Conservation (phyloP, 2,113 vertebrate species). For the Campylomormyrus tamandua region DNA sequence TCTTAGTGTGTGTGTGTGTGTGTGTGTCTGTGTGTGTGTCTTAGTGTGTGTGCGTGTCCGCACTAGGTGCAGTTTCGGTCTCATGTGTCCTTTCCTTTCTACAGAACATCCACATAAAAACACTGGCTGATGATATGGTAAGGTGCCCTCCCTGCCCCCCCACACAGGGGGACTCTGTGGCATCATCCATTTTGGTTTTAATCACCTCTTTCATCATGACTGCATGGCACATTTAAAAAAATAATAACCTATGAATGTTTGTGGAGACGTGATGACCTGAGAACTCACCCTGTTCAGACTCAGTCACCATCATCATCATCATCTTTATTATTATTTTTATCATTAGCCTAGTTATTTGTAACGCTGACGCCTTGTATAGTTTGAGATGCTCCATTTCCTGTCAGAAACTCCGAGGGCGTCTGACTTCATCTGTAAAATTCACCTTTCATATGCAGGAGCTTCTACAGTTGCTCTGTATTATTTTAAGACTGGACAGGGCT, state of each 20-base stretch:
- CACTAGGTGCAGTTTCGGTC: conserved; percentile 54
- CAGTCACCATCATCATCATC: neutral
- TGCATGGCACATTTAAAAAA: conserved; percentile 39
- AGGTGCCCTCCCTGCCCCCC: conserved; percentile 57
- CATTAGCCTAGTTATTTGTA: neutral
- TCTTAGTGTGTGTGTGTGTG: conserved; percentile 1
- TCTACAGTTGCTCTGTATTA: neutral
- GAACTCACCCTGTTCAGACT: neutral
- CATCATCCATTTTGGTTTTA: conserved; percentile 50
- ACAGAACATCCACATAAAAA: conserved; percentile 99
- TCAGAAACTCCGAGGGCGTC: neutral
- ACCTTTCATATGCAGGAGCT: neutral
- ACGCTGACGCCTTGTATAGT: neutral
- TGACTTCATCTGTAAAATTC: neutral
- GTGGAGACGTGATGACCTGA: conserved; percentile 36
- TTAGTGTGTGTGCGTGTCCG: conserved; percentile 1
- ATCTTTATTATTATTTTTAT: neutral
- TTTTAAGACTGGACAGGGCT: neutral
- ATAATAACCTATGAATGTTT: conserved; percentile 41
- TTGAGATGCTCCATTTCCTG: neutral
- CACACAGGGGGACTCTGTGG: neutral
- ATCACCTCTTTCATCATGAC: conserved; percentile 41
- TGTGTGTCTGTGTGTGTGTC: conserved; percentile 17
- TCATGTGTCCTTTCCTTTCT: conserved; percentile 73
- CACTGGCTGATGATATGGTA: conserved; percentile 99